Base-by-base conservation (phyloP, 1,140 invertebrate genomes). In the Scaptomyza pallida region DNA sequence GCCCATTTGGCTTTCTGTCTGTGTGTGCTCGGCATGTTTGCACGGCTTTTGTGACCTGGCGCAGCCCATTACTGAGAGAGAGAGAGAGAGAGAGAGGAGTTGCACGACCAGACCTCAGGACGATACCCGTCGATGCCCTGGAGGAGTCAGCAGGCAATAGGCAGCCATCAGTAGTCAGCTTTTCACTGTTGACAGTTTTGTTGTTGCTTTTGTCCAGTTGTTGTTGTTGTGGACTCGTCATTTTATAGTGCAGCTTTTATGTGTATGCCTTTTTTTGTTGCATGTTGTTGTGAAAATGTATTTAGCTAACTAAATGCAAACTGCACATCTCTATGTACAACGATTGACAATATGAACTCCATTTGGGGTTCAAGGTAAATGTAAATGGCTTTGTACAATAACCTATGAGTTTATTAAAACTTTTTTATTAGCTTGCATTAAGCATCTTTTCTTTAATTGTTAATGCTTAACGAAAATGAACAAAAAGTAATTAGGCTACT, bases 151-250 rank as follows among this genome's bases (percentile, higher is more conserved):
- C 37, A 43, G 10, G 23, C 41, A 55, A 15, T 30, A 44, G 26
- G 16, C 60, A 44, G 17, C 40, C n/a, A n/a, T n/a, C n/a, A n/a
- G n/a, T n/a, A 50, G 45, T 8, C 43, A 45, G 67, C 40, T 67
- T 67, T 68, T 55, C 50, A 48, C 26, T 54, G 64, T 65, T 72
- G 69, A 62, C 55, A 30, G 33, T 72, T 68, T 61, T 69, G 71
- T 70, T 69, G 65, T 37, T 37, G 54, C 43, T 55, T 19, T 44
- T 69, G 59, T 69, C 59, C 65, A 73, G 71, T 70, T 37, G 54
- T n/a, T 41, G 6, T 57, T 52, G 47, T 15, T 64, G 52, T 47
- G 59, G n/a, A 70, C 67, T 70, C 67, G 67, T 55, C 67, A 70
- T 70, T 70, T 70, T 62, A 54, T 70, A 61, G 57, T 61, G 56